Evolutionary conservation across 2,888 invertebrate species (phyloP).

Genomic region (Drosophila anomalata): DNA sequence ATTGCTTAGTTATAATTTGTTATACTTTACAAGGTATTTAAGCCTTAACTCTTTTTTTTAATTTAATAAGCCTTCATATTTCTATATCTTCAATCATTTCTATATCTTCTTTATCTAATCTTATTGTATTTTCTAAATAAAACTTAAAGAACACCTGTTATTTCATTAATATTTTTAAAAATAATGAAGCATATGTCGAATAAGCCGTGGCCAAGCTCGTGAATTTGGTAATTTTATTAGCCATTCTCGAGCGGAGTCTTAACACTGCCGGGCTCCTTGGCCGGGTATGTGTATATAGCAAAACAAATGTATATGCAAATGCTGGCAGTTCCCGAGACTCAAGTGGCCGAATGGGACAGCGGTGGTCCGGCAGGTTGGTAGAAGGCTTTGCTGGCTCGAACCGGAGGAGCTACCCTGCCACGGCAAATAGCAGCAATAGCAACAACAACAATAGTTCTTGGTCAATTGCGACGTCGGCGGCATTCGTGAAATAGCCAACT

Average conservation of each 20-base stretch:
- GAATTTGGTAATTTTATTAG: conserved; percentile 44
- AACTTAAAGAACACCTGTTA: not conserved
- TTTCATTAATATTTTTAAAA: not conserved
- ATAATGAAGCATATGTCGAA: conserved; percentile 1
- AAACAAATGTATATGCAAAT: conserved; percentile 37
- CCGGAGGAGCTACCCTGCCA: conserved; percentile 33
- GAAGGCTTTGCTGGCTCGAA: not conserved
- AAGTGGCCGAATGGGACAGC: conserved; percentile 40
- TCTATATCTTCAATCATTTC: no score
- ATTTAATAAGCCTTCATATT: no score
- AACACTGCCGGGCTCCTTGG: conserved; percentile 25
- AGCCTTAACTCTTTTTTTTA: no score
- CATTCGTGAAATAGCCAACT: conserved; percentile 75
- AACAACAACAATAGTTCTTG: conserved; percentile 58
- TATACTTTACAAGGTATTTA: no score
- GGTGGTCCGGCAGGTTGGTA: conserved; percentile 8
- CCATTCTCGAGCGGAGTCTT: conserved; percentile 49
- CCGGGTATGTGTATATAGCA: conserved; percentile 29
- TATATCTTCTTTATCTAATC: no score
- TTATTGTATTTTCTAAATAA: not conserved
- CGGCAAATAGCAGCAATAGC: conserved; percentile 48
- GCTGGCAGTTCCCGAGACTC: conserved; percentile 37
- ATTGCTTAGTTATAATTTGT: no score
- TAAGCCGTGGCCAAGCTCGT: not conserved
- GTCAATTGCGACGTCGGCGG: conserved; percentile 67